Base-by-base conservation (phyloP, 1,140 invertebrate species). In the Tetramorium simillimum region DNA sequence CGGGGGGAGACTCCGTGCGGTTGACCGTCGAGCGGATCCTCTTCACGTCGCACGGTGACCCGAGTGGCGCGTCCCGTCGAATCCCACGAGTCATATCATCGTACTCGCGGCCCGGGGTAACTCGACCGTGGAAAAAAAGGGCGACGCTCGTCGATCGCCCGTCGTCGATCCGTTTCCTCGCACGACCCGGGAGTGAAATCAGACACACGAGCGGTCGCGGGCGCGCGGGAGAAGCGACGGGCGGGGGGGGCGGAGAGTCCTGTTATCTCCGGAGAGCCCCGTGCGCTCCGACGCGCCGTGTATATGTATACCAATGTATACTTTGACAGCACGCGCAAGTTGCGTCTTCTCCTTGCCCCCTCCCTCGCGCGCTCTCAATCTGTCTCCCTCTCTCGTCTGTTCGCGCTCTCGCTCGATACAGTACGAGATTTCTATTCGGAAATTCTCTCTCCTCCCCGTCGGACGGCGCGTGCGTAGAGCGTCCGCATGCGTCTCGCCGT, bases 31-130 rank as follows among this genome's bases (percentile, higher is more conserved):
- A 16, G 14, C 28, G 16, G 18, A 37, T 63, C 9, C 18, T n/a
- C 16, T 33, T 40, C 16, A 28, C 63, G 37, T 14, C 33, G 63
- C 18, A 28, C 18, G 14, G 12, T 43, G 37, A 69, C n/a, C 14
- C 33, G 60, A 63, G 3, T 9, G 16, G 7, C 37, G 60, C 60
- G 33, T 40, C 65, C 14, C 40, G 33, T 40, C 18, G 16, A 58
- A 37, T 49, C 16, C 18, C 40, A 73, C 24, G 40, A 49, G 33
- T 80, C 73, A 86, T 86, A 49, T 49, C 65, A 28, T 69, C 40
- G 12, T 14, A 7, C 14, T 16, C 14, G 12, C 24, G 21, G 21
- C 9, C 10, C 56, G 56, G n/a, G 5, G 21, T 7, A 24, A 21
- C 0, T 58, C n/a, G 56, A 58, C 18, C 7, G 18, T 1, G 18